phyloP scores from a whole-genome alignment of 2,888 invertebrate species.

The Trachelus stipa region DNA sequence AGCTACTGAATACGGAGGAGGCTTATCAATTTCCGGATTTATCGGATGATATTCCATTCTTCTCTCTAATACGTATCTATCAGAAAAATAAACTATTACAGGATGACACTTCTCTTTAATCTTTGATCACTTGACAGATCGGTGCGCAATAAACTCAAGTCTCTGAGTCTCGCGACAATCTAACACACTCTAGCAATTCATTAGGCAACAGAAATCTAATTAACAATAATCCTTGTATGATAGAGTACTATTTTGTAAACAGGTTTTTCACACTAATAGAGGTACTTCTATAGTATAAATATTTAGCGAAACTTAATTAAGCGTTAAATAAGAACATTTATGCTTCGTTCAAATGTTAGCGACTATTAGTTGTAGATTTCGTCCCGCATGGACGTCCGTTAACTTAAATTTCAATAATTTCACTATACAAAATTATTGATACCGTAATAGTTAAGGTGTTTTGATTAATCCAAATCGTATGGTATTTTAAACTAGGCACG shows the following conservation, averaged over 20 bases:
- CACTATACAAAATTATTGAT: background rate
- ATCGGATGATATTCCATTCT: conserved; percentile 47
- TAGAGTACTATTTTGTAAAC: background rate
- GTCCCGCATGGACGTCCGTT: background rate
- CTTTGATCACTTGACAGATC: background rate
- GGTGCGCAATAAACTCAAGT: background rate
- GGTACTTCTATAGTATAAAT: background rate
- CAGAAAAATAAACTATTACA: background rate
- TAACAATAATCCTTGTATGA: background rate
- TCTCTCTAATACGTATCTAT: background rate
- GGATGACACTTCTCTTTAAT: background rate
- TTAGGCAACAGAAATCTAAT: background rate
- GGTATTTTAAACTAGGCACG: background rate
- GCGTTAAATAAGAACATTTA: background rate
- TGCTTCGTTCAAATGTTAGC: background rate
- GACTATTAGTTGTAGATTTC: background rate
- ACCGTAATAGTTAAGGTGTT: background rate
- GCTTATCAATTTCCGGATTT: conserved; percentile 40
- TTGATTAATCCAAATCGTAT: background rate
- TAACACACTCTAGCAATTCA: background rate
- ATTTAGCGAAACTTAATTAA: background rate
- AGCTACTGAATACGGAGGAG: conserved; percentile 47
- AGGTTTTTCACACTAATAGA: background rate
- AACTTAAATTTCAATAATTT: background rate
- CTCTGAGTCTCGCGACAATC: background rate